Base-by-base conservation (phyloP, 2,888 invertebrate genomes). In the Blastobasis adustella region DNA sequence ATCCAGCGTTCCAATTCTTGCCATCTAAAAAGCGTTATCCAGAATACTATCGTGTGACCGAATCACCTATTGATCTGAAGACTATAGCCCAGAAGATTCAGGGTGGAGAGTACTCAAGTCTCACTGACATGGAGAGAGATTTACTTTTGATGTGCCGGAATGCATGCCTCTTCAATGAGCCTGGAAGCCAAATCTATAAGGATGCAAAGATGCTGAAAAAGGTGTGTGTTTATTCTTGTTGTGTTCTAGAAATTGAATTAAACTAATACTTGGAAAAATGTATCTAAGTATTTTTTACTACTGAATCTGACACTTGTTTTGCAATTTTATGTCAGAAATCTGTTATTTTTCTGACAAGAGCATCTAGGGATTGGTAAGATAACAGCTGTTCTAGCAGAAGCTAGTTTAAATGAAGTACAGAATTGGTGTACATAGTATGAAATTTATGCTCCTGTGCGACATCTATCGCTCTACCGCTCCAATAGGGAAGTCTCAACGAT, bases 151-250 rank as follows among this genome's bases (percentile, higher is more conserved):
- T 99, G 95, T 95, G 96, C 47, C 93, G 95, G 60, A 99, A 99
- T 80, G 99, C 99, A 0, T 98, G 98, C 73, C 90, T 93, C 10
- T 99, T 98, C 73, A 99, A 99, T 76, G 98, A 98, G 71, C 97
- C 99, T 0, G 97, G 97, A 3, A 98, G 98, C 9, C 94, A 95
- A 74, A 98, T 99, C 63, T 98, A 98, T 74, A 98, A 97, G 81
- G 97, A 98, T 81, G 98, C 98, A 0, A 96, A 96, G 71, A 90
- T 93, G 37, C 82, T 99, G 51, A 95, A 96, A 71, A 96, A 95
- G 90, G 92, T 95, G 53, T 45, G 61, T 49, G 7, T 41, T 4
- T 51, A 46, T 54, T 8, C 23, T 39, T 6, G n/a, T 40, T 52
- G 9, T 49, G 55, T 23, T 23, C 23, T 23, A 23, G 23, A 23